Conservation (phyloP, 2,797 vertebrate species). For the Pelochelys cantorii region DNA sequence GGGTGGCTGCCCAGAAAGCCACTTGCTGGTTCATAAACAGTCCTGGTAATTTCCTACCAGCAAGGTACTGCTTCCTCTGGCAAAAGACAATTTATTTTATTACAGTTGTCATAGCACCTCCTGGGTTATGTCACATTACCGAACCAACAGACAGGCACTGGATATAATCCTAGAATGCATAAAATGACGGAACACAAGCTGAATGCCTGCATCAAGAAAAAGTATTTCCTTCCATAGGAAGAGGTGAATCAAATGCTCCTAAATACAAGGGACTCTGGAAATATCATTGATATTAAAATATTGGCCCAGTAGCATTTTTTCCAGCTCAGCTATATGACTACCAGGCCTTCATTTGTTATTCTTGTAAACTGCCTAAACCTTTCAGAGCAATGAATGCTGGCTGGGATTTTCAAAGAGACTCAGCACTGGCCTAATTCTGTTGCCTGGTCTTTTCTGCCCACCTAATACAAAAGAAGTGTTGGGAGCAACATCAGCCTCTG, state of each 20-base stretch:
- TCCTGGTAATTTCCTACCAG: conserved; percentile 12
- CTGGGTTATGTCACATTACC: neutral
- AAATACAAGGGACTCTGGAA: neutral
- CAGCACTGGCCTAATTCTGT: neutral
- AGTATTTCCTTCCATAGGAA: neutral
- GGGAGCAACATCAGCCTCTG: too few relatives aligned
- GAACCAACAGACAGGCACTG: neutral
- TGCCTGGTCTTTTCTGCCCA: too few relatives aligned
- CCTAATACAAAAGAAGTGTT: too few relatives aligned
- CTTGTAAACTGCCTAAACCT: neutral
- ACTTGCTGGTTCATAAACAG: conserved; percentile 14
- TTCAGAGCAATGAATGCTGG: neutral
- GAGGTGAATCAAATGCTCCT: neutral
- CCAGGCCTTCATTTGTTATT: neutral
- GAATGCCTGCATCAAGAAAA: neutral
- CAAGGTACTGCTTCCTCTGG: neutral
- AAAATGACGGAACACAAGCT: neutral
- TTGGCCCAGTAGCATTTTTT: neutral
- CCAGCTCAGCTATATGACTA: neutral
- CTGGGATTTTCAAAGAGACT: neutral
- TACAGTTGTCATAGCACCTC: neutral
- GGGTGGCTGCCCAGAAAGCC: neutral
- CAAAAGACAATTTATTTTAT: conserved; percentile 13
- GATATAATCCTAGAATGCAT: neutral
- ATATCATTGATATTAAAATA: neutral